Conservation (phyloP, 1,140 invertebrate species). For the Octopus sinensis region DNA sequence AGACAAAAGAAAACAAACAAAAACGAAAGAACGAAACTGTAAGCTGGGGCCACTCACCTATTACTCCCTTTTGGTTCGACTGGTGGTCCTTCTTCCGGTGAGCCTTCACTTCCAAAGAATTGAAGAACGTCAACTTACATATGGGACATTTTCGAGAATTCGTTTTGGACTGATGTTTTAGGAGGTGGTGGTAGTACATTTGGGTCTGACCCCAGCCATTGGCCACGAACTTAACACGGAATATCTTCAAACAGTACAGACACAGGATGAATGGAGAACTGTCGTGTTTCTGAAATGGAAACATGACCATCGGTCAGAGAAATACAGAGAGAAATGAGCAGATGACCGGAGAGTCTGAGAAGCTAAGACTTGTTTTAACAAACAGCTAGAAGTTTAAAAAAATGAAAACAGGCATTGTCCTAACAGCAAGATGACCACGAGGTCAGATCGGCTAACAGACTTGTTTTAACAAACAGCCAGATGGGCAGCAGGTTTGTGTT, state of each 20-base stretch:
- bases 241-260: constrained; percentile 52
- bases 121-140: constrained; percentile 52
- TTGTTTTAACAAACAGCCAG: no score
- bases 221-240: constrained; percentile 45
- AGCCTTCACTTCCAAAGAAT: constrained; percentile 39
- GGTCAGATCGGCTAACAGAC: no score
- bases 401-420: no score
- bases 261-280: constrained; percentile 49
- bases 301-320: no score
- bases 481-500: no score
- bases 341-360: no score
- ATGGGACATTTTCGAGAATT: constrained; percentile 43
- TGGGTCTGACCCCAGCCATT: constrained; percentile 54
- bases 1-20: background rate
- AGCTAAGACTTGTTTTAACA: no score
- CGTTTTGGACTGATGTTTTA: constrained; percentile 49
- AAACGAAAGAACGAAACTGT: background rate
- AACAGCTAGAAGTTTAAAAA: no score
- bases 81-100: constrained; percentile 46
- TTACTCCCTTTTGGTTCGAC: constrained; percentile 43
- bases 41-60: constrained; percentile 24
- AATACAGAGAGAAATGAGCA: no score
- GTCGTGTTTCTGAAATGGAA: constrained; percentile 47
- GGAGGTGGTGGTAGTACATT: constrained; percentile 52
- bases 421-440: no score